Evolutionary conservation across 2,113 vertebrate genomes (phyloP), one percentile per base, ranked within the genome.

Genomic region (Eudyptes chrysolophus): DNA sequence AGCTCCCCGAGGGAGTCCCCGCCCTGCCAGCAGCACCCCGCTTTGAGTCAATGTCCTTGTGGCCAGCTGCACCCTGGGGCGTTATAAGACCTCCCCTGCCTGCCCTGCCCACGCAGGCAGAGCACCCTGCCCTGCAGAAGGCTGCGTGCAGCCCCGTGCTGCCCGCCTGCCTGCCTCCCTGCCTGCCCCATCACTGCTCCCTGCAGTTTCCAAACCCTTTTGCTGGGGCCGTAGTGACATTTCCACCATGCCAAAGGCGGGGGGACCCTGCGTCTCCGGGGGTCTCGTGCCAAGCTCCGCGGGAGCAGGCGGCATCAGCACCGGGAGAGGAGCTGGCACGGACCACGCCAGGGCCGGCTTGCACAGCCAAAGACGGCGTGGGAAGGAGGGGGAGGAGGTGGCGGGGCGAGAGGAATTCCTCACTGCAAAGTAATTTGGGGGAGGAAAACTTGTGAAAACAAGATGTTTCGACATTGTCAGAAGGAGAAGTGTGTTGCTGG

Each of bases 371-470:
- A 57, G 66, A 38, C 49, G 0, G 38, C 1, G 4, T 81, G 91
- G 87, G 90, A 89, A 85, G 86, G 69, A 95, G 82, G 26, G 57
- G 93, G 72, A 84, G 94, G 90, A 86, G 83, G 81, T 36, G 74
- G 69, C 8, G 7, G 29, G 13, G 32, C 68, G 55, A 57, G 69
- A 93, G 87, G 84, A 97, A 96, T 96, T 94, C 92, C 89, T 94
- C 72, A 94, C 77, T 89, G 92, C 81, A 69, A 64, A 96, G 89
- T 82, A 95, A 96, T 94, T 87, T 93, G 89, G 52, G 81, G 89
- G 92, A 95, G 97, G 96, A 96, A 96, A 94, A 96, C 89, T 97
- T 92, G 96, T 97, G 93, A 97, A 96, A 97, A 96, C 94, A 97
- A 97, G 92, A 89, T 80, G 74, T 97, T 97, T 97, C 74, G 10